Percentiles rank a stretch among this genome's conserved stretches.
These are phyloP conservation scores for Phaethon lepturus DNA, from an alignment of 2,113 vertebrate genomes.

Conservation along the genomic window DNA sequence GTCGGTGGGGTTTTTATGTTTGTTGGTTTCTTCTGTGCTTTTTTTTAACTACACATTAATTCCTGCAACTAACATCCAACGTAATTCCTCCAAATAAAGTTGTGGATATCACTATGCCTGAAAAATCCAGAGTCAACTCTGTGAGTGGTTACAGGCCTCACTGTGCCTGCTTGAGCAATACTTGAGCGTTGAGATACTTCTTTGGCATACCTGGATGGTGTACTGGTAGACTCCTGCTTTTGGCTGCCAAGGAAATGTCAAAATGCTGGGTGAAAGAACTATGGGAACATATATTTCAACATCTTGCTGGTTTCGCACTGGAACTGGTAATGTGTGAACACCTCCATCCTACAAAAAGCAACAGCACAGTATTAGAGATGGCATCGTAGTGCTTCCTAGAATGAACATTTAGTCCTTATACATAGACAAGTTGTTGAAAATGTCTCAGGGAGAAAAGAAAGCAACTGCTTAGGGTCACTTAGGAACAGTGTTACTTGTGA, in stretches of 20 bases:
- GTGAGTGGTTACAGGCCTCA: not conserved
- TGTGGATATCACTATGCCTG: not conserved
- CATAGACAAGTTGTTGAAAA: not conserved
- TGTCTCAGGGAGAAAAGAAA: not conserved
- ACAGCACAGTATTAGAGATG: not conserved
- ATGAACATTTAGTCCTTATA: not conserved
- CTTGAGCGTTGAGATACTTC: not conserved
- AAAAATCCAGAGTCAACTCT: not conserved
- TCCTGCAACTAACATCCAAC: not conserved
- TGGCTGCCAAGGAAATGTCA: conserved; percentile 97
- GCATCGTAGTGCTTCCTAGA: not conserved
- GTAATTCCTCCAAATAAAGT: not conserved
- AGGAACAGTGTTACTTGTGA: not conserved
- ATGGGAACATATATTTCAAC: conserved; percentile 93
- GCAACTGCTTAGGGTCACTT: not conserved
- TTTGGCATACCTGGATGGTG: conserved; percentile 84
- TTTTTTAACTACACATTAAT: not conserved
- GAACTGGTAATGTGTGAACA: conserved; percentile 79
- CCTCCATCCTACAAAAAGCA: conserved; percentile 79
- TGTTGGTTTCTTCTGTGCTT: not conserved
- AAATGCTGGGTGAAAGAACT: conserved; percentile 86
- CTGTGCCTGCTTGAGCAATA: not conserved
- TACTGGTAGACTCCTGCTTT: conserved; percentile 91
- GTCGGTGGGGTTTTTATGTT: rapidly evolving
- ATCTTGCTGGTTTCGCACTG: conserved; percentile 91